Evolutionary conservation across 2,888 invertebrate genomes (phyloP).

Genomic region (Stratiomys singularior): DNA sequence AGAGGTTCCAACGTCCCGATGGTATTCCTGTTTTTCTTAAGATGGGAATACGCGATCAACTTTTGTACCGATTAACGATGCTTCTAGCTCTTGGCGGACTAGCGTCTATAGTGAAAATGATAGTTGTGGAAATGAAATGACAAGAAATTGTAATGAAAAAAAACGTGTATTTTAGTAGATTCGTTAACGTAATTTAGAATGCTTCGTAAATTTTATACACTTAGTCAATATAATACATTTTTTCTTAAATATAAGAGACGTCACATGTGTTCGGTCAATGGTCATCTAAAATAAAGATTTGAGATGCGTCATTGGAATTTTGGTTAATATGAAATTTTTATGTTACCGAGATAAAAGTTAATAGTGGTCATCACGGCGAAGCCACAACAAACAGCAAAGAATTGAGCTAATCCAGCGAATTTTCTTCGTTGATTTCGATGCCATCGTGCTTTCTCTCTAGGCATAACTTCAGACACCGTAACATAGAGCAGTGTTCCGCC

Average conservation of each 20-base stretch:
- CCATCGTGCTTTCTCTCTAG: conserved; percentile 80
- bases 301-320: no score
- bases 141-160: not conserved
- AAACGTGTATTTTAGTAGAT: not conserved
- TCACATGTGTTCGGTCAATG: no score
- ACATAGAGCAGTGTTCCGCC: conserved; percentile 82
- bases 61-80: conserved; percentile 26
- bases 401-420: conserved; percentile 73
- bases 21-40: conserved; percentile 40
- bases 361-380: conserved; percentile 74
- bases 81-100: conserved; percentile 14
- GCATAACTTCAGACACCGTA: conserved; percentile 80
- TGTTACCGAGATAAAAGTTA: conserved; percentile 69
- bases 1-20: conserved; percentile 36
- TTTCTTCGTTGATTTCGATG: conserved; percentile 69
- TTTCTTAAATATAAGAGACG: not conserved
- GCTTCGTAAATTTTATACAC: not conserved
- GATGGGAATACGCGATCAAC: conserved; percentile 34
- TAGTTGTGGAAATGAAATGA: not conserved
- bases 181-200: not conserved
- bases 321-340: no score
- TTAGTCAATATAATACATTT: not conserved
- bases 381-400: conserved; percentile 70
- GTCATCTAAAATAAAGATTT: conserved; percentile 17
- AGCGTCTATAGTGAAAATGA: not conserved